These are phyloP conservation scores for Oscheius sp. DNA, from an alignment of 2,888 invertebrate species.

Conservation along the genomic window DNA sequence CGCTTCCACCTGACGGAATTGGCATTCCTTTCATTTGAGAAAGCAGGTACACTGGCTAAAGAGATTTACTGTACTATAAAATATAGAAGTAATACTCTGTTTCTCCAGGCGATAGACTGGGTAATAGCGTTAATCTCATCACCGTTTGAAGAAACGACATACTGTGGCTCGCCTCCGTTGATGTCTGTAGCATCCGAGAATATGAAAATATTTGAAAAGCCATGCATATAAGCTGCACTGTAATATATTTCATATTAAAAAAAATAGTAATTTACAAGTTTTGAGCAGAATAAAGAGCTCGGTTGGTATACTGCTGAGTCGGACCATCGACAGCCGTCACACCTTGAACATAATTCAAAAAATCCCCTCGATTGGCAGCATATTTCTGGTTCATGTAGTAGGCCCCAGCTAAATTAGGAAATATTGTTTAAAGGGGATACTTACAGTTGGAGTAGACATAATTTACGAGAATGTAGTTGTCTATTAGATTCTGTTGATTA, in stretches of 20 bases:
- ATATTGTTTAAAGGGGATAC: neutral
- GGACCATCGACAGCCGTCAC: slow-evolving; percentile 7
- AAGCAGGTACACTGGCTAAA: slow-evolving; percentile 42
- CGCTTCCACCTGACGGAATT: slow-evolving; percentile 35
- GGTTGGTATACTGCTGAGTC: neutral
- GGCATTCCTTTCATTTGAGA: slow-evolving; percentile 41
- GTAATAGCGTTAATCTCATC: slow-evolving; percentile 17
- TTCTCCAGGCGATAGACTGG: slow-evolving; percentile 25
- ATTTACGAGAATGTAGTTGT: slow-evolving; percentile 21
- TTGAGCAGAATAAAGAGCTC: slow-evolving; percentile 14
- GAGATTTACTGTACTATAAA: neutral
- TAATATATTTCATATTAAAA: neutral
- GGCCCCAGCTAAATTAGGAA: neutral
- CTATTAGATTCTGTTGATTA: neutral
- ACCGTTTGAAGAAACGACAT: neutral
- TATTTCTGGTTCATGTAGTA: slow-evolving; percentile 25
- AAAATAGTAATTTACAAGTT: slow-evolving; percentile 11
- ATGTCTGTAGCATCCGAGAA: slow-evolving; percentile 16
- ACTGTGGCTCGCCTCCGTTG: neutral
- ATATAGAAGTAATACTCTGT: neutral
- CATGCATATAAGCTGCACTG: slow-evolving; percentile 12
- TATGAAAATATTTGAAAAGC: slow-evolving; percentile 20
- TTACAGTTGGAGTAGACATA: slow-evolving; percentile 7
- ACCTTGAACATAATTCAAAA: slow-evolving; percentile 23
- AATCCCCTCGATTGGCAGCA: neutral